phyloP scores from a whole-genome alignment of 2,113 vertebrate genomes.

The Parotia lawesii region DNA sequence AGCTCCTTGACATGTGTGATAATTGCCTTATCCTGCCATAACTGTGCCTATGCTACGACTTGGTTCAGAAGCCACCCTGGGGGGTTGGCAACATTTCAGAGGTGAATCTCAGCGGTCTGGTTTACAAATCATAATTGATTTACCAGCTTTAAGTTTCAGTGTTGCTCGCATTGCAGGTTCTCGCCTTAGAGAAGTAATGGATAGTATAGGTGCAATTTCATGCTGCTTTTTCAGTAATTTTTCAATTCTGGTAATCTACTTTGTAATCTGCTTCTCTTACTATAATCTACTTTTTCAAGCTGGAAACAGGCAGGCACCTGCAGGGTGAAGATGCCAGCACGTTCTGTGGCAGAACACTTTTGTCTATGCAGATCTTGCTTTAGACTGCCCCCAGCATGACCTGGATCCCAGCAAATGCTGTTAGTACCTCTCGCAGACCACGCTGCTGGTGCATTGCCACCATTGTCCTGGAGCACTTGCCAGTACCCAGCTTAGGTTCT shows the following conservation, averaged over 20 bases:
- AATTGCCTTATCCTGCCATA: background rate
- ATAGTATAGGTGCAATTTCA: background rate
- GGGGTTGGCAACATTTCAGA: background rate
- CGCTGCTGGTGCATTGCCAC: background rate
- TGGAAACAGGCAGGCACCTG: background rate
- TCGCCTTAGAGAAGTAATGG: background rate
- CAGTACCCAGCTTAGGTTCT: background rate
- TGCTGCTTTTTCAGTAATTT: background rate
- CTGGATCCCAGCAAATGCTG: background rate
- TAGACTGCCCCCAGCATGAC: background rate
- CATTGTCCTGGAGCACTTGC: background rate
- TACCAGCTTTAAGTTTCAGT: background rate
- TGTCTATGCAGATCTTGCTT: background rate
- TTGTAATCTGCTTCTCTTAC: background rate
- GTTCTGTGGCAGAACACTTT: background rate
- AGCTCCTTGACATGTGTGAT: background rate
- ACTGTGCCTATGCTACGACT: background rate
- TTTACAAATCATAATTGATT: background rate
- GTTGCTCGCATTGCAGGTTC: background rate
- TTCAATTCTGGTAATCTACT: background rate
- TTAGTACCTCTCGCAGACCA: background rate
- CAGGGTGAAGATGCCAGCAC: background rate
- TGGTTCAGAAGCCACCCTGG: background rate
- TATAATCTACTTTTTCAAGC: background rate
- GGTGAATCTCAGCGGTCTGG: background rate